Evolutionary conservation across 1,140 invertebrate genomes (phyloP), one percentile per base, ranked within the genome.

Genomic region (Dinoponera quadriceps): DNA sequence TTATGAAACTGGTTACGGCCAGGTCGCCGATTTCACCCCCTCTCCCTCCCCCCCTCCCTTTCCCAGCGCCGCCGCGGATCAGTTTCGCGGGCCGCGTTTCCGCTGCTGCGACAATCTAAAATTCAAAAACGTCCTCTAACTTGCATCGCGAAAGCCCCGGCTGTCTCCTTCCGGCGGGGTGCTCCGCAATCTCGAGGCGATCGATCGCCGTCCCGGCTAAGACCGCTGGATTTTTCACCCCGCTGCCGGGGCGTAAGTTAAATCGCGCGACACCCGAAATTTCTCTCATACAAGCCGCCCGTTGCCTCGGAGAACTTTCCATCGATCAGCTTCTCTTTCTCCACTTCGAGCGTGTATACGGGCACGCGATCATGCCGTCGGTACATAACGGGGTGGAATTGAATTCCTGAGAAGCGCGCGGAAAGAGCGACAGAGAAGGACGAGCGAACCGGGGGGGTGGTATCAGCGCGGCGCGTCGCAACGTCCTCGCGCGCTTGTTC

Each of bases 251-350:
- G 33, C 65, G 75, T 29, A 57, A 80, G 33, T 80, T 69, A 69
- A 80, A 80, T 82, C 59, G 69, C 59, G 69, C 78, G 68, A 62
- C 78, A 60, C 44, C 78, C 78, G 44, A 82, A 82, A 82, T 74
- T 74, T 74, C 69, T 25, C 2, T n/a, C n/a, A 49, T 55, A 14
- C 18, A 14, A 49, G 33, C 18, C 65, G 65, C n/a, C n/a, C 25
- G 72, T 57, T 44, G 65, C 51, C 75, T 68, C 29, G 29, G 5
- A n/a, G n/a, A 57, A 68, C 63, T 87, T 84, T 69, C 72, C 54
- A 83, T 87, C 86, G 85, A 87, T 87, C 86, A 80, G 85, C 55
- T 33, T 86, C 78, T 87, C 85, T 63, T 73, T 73, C 81, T 9
- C 38, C 11, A 3, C 38, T 11, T 3, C 66, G 27, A 54, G 44